phyloP scores from a whole-genome alignment of 2,113 vertebrate genomes.

The Aspidoscelis tigris region DNA sequence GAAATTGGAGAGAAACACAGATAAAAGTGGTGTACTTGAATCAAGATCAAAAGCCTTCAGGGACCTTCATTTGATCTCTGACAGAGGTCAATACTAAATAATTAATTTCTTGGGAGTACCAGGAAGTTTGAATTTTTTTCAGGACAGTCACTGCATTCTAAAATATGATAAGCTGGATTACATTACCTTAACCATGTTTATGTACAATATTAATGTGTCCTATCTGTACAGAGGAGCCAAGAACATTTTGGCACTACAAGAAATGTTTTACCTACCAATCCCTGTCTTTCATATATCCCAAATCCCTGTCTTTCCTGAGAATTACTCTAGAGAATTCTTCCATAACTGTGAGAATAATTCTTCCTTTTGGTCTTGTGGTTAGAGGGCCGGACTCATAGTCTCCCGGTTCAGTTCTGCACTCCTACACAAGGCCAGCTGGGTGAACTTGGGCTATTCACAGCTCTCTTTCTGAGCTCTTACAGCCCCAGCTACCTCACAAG shows the following conservation, averaged over 20 bases:
- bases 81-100: background rate
- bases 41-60: background rate
- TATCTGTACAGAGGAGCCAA: background rate
- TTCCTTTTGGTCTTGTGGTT: too few species aligned
- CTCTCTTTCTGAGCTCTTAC: too few species aligned
- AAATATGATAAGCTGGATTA: background rate
- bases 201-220: background rate
- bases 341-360: background rate
- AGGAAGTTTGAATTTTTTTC: background rate
- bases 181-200: background rate
- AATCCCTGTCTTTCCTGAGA: background rate
- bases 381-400: too few species aligned
- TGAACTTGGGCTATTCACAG: too few species aligned
- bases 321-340: background rate
- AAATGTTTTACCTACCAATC: background rate
- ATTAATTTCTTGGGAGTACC: conserved; percentile 6
- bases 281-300: background rate
- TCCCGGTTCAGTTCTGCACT: too few species aligned
- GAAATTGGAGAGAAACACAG: background rate
- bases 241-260: too few species aligned
- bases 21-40: background rate
- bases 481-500: too few species aligned
- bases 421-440: too few species aligned
- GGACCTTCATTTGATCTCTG: background rate
- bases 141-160: background rate